These are phyloP conservation scores for Rhopilema esculentum DNA, from an alignment of 30 jellyfish, hydroid and myxozoan species.

Conservation along the genomic window DNA sequence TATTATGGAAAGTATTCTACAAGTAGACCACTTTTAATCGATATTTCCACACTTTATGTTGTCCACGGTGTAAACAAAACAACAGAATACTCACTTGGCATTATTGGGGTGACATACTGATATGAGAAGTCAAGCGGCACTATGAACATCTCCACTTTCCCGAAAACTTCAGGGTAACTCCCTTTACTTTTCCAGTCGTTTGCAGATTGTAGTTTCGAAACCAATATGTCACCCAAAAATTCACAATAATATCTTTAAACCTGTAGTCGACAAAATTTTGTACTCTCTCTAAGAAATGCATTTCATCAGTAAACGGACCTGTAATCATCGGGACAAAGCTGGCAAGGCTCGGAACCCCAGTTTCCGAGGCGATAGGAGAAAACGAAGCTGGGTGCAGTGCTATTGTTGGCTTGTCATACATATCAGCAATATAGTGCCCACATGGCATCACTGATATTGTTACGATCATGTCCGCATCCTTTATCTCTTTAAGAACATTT, in stretches of 20 bases:
- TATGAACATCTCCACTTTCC: conserved; percentile 15
- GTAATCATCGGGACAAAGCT: too few relatives aligned
- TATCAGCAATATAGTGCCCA: too few relatives aligned
- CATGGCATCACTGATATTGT: conserved; percentile 1
- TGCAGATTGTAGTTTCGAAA: not conserved
- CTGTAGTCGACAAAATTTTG: not conserved
- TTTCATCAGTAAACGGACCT: conserved; percentile 1
- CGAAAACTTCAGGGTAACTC: not conserved
- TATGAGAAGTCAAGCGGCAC: conserved; percentile 35
- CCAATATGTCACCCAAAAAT: not conserved
- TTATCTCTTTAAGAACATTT: not conserved
- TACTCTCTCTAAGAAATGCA: conserved; percentile 33
- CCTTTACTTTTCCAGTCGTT: not conserved
- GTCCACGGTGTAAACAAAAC: too few relatives aligned
- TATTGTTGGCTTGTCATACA: conserved; percentile 25
- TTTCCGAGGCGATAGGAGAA: not conserved
- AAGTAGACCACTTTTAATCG: conserved; percentile 40
- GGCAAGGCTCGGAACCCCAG: conserved; percentile 36
- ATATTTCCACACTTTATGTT: too few relatives aligned
- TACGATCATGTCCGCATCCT: conserved; percentile 18
- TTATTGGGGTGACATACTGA: conserved; percentile 52
- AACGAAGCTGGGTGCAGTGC: conserved; percentile 8
- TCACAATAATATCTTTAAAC: not conserved
- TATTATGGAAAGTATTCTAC: too few relatives aligned
- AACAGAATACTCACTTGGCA: too few relatives aligned